phyloP scores from a whole-genome alignment of 2,797 vertebrate species.

The Peromyscus attwateri region DNA sequence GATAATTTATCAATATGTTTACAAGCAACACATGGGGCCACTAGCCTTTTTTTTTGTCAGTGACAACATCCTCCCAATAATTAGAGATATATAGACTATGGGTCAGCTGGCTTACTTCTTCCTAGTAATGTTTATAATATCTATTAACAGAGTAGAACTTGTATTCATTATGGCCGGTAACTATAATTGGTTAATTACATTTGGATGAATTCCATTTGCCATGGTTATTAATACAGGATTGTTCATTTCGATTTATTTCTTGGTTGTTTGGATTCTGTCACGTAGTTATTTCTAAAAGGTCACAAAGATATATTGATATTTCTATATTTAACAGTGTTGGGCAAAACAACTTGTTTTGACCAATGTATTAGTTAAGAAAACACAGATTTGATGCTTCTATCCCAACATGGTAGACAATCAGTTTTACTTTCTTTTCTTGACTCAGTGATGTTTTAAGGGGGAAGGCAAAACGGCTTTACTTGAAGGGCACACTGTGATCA shows the following conservation, averaged over 20 bases:
- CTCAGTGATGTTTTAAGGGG: constrained; percentile 16
- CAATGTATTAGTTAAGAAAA: not conserved
- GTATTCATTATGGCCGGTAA: not conserved
- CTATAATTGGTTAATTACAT: constrained; percentile 13
- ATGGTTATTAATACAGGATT: not conserved
- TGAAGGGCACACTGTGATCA: constrained; percentile 67
- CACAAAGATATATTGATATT: not conserved
- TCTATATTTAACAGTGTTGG: not conserved
- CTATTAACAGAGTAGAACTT: not conserved
- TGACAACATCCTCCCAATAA: not conserved
- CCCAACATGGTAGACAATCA: not conserved
- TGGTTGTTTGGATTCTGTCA: constrained; percentile 35
- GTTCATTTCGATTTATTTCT: constrained; percentile 9
- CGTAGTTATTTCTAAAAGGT: constrained; percentile 57
- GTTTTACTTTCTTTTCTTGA: constrained; percentile 29
- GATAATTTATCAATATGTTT: not conserved
- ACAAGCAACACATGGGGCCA: not conserved
- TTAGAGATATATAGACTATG: not conserved
- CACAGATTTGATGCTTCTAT: constrained; percentile 5
- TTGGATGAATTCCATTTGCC: not conserved
- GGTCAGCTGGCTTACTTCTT: not conserved
- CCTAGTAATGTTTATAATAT: not conserved
- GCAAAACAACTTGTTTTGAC: not conserved
- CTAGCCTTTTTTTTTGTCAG: not conserved
- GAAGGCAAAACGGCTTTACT: constrained; percentile 55